Evolutionary conservation across 2,888 invertebrate species (phyloP).

Genomic region (Antheraea assamensis): DNA sequence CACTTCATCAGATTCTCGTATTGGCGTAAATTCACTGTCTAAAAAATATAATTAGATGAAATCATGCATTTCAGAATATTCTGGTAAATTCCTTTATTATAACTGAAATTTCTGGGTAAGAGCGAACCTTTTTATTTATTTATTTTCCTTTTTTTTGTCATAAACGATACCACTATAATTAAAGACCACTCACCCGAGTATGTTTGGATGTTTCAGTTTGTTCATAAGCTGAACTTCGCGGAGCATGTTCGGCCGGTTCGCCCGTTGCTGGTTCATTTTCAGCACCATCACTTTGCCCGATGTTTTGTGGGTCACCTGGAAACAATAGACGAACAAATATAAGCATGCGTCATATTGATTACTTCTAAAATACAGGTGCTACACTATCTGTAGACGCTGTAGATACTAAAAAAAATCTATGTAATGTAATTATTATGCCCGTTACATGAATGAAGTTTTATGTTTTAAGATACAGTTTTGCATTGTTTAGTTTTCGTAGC

Average conservation of each 20-base stretch:
- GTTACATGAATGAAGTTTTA: too few species aligned
- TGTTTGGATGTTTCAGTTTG: conserved; percentile 96
- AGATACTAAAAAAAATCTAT: too few species aligned
- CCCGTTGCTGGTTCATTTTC: conserved; percentile 96
- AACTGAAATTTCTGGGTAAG: too few species aligned
- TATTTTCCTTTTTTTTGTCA: too few species aligned
- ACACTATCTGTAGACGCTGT: too few species aligned
- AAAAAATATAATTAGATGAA: too few species aligned
- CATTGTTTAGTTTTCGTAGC: not conserved
- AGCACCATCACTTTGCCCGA: conserved; percentile 98
- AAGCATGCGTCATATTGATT: not conserved
- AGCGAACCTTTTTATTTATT: too few species aligned
- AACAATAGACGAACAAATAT: conserved; percentile 34
- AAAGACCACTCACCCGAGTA: conserved; percentile 86
- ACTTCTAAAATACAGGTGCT: not conserved
- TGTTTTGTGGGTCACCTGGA: conserved; percentile 95
- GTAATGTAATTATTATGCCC: too few species aligned
- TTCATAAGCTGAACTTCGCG: conserved; percentile 99
- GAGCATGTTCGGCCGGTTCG: conserved; percentile 97
- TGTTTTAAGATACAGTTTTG: not conserved
- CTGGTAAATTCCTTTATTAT: too few species aligned
- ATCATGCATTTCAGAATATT: too few species aligned
- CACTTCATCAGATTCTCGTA: too few species aligned
- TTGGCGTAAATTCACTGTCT: too few species aligned
- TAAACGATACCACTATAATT: not conserved